Evolutionary conservation across 2,113 vertebrate species (phyloP).

Genomic region (Gopherus flavomarginatus): DNA sequence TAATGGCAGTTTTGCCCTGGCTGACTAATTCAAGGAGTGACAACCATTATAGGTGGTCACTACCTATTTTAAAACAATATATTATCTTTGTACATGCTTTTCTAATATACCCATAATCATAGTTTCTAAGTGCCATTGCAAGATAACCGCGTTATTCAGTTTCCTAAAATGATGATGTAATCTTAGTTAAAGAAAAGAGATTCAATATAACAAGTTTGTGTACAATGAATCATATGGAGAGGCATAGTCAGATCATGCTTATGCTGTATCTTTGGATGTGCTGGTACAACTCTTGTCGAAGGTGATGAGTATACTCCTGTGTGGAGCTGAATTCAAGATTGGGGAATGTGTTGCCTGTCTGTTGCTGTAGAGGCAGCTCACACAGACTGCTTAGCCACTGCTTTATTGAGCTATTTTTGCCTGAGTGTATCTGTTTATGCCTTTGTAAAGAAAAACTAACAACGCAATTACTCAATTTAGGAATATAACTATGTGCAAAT

Average conservation of each 20-base stretch:
- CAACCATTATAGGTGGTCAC: slow-evolving; percentile 48
- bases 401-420: background rate
- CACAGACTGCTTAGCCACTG: background rate
- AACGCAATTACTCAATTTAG: background rate
- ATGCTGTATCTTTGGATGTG: background rate
- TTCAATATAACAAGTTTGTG: background rate
- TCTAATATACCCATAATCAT: slow-evolving; percentile 31
- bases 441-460: background rate
- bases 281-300: slow-evolving; percentile 18
- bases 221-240: background rate
- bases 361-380: background rate
- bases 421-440: background rate
- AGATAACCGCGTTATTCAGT: slow-evolving; percentile 1
- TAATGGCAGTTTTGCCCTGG: slow-evolving; percentile 30
- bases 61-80: slow-evolving; percentile 10
- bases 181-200: background rate
- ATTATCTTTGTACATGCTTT: background rate
- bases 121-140: background rate
- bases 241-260: background rate
- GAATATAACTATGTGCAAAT: background rate
- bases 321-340: background rate
- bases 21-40: slow-evolving; percentile 56
- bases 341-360: background rate
- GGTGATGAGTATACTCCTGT: background rate
- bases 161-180: background rate